Percentiles rank a stretch among this genome's conserved stretches.
These are phyloP conservation scores for Macrosoma leucophasiata DNA, from an alignment of 2,888 invertebrate genomes.

Conservation along the genomic window DNA sequence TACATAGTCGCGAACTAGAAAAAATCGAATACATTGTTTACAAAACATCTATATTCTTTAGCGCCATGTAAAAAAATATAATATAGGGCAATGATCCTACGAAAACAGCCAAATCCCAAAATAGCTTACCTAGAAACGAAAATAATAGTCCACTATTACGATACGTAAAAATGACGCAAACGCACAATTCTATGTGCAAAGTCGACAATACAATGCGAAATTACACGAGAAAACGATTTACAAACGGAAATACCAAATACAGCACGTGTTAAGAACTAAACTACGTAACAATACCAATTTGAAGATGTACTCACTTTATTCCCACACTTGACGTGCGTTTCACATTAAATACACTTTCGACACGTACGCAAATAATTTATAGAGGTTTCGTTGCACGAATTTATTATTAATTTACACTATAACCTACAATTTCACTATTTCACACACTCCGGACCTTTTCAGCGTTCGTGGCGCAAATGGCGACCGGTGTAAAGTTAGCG, in stretches of 20 bases:
- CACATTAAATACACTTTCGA: slow-evolving; percentile 28
- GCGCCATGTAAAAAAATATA: too few species aligned
- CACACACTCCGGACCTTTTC: slow-evolving; percentile 50
- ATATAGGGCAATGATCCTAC: too few species aligned
- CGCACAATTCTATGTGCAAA: too few species aligned
- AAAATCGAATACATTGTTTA: neutral
- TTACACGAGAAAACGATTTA: slow-evolving; percentile 34
- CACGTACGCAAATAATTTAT: slow-evolving; percentile 34
- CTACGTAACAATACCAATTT: slow-evolving; percentile 35
- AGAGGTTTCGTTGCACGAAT: slow-evolving; percentile 44
- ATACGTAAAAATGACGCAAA: too few species aligned
- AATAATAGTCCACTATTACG: too few species aligned
- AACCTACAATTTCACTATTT: slow-evolving; percentile 60
- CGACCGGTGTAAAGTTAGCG: slow-evolving; percentile 60
- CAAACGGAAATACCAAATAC: too few species aligned
- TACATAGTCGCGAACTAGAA: too few species aligned
- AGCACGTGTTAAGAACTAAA: slow-evolving; percentile 50
- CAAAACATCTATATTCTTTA: too few species aligned
- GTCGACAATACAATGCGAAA: slow-evolving; percentile 41
- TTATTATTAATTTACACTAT: slow-evolving; percentile 53
- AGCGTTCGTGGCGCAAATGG: slow-evolving; percentile 74
- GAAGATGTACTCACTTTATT: slow-evolving; percentile 49
- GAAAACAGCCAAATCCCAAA: slow-evolving; percentile 44
- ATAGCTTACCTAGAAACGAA: slow-evolving; percentile 57
- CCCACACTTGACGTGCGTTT: slow-evolving; percentile 40